Base-by-base conservation (phyloP, 2,888 invertebrate genomes). In the Euproctis similis region DNA sequence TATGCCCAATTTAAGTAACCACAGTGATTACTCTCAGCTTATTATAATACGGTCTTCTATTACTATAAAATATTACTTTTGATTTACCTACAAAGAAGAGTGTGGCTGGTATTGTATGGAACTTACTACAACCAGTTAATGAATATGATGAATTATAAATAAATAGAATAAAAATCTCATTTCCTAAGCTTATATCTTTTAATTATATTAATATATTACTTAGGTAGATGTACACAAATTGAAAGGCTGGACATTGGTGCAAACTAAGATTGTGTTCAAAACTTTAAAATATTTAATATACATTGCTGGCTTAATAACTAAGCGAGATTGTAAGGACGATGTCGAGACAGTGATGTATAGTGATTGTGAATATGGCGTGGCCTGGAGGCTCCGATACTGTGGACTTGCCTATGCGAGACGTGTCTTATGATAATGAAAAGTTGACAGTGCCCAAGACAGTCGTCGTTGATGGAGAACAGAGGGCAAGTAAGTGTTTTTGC, bases 301-400 rank as follows among this genome's bases (percentile, higher is more conserved):
- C 30, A 35, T 23, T 26, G 19, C 19, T 28, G 12, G 31, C 36
- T 28, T 4, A 17, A 26, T 14, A 27, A 26, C 26, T 26, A 36
- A 30, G 30, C 12, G 32, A 36, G 33, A 16, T 28, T 34, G 27
- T 32, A 22, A 40, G 34, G 38, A 36, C 36, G 28, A 33, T 41
- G 44, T 28, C 44, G 20, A 46, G 30, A 30, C 28, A 52, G 61
- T 56, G 55, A 61, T 57, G 70, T 42, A 39, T 33, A 26, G 30
- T 30, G 26, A 22, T 42, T 35, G 17, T 25, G n/a, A 30, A 27
- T 34, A 80, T 84, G 82, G 82, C 82, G 58, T 84, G 82, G 82
- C 82, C 82, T 5, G 81, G 73, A 9, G 78, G 76, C 38, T 59
- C 70, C 36, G 80, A 72, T 21, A 59, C 62, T 7, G 77, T 76